These are phyloP conservation scores for Platalea minor DNA, from an alignment of 2,797 vertebrate species.

Conservation along the genomic window DNA sequence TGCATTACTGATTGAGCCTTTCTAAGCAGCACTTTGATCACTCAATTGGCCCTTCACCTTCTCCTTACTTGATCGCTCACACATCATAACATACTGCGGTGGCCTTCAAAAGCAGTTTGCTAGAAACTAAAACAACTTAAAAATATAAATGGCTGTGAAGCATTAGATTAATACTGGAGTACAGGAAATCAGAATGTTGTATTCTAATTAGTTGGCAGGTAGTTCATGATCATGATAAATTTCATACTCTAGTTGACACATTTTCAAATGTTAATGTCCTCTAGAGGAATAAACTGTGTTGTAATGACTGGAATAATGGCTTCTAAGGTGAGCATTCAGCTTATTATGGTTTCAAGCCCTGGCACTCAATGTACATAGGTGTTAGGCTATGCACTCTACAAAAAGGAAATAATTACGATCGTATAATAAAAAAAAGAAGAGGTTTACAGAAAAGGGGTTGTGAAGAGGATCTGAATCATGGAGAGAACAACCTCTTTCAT, in stretches of 20 bases:
- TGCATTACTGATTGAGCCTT: background rate
- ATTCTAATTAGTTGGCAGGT: conserved; percentile 75
- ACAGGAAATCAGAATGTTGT: conserved; percentile 62
- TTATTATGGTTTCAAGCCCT: conserved; percentile 72
- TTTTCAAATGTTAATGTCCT: conserved; percentile 79
- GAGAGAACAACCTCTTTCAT: conserved; percentile 57
- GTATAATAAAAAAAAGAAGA: conserved; percentile 51
- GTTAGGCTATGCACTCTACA: conserved; percentile 64
- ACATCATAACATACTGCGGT: conserved; percentile 34
- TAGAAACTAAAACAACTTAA: conserved; percentile 45
- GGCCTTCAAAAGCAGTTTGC: conserved; percentile 36
- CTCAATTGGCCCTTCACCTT: background rate
- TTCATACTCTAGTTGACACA: conserved; percentile 71
- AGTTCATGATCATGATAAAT: conserved; percentile 71
- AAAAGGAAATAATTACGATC: conserved; percentile 68
- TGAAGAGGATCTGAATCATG: conserved; percentile 61
- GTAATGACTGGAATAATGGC: conserved; percentile 76
- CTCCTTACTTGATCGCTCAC: background rate
- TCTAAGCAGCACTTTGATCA: background rate
- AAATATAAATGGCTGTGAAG: conserved; percentile 55
- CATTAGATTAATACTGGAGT: conserved; percentile 41
- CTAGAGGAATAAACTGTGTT: conserved; percentile 72
- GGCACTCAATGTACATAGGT: conserved; percentile 66
- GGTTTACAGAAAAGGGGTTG: conserved; percentile 51
- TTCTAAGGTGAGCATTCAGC: conserved; percentile 71